Evolutionary conservation across 2,888 invertebrate species (phyloP).

Genomic region (Nemotelus pantherinus): DNA sequence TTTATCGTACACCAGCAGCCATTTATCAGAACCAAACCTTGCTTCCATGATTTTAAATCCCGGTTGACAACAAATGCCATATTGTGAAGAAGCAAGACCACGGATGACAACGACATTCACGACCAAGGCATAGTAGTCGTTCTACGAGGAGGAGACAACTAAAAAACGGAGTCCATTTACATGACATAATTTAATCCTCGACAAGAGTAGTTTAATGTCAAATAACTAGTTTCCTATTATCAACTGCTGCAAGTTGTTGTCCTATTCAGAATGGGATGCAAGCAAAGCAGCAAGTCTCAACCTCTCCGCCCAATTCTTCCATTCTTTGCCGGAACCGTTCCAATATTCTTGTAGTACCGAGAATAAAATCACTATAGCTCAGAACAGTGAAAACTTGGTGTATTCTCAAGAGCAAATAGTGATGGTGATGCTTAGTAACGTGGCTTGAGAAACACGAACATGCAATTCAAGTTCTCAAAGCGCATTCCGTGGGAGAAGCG

Average conservation of each 20-base stretch:
- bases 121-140: neutral
- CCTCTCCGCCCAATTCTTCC: neutral
- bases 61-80: slow-evolving; percentile 22
- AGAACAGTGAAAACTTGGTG: slow-evolving; percentile 5
- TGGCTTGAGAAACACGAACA: slow-evolving; percentile 19
- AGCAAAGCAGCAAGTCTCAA: neutral
- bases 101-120: neutral
- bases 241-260: slow-evolving; percentile 21
- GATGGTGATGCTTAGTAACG: slow-evolving; percentile 20
- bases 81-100: slow-evolving; percentile 20
- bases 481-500: neutral
- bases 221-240: slow-evolving; percentile 46
- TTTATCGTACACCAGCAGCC: slow-evolving; percentile 31
- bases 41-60: slow-evolving; percentile 11
- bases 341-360: slow-evolving; percentile 1
- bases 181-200: slow-evolving; percentile 50
- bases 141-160: neutral
- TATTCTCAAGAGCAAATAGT: slow-evolving; percentile 14
- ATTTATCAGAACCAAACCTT: neutral
- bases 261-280: neutral
- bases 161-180: slow-evolving; percentile 48
- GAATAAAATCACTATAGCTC: neutral
- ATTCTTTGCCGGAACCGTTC: neutral
- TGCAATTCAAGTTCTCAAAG: slow-evolving; percentile 3
- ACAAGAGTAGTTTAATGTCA: slow-evolving; percentile 50